These are phyloP conservation scores for Mesitornis unicolor DNA, from an alignment of 2,113 vertebrate genomes.

Conservation along the genomic window DNA sequence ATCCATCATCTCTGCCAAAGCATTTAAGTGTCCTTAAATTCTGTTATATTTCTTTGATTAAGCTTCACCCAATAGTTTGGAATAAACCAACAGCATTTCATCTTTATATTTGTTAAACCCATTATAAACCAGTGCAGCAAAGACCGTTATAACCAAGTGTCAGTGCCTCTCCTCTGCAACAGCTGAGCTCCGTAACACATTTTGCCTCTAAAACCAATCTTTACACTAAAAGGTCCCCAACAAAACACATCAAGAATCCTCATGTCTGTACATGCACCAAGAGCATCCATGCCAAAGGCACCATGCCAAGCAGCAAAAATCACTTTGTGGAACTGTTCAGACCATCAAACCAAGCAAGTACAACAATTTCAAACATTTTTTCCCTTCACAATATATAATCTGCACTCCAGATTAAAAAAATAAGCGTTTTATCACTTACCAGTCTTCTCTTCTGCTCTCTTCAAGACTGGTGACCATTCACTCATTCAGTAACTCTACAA, in stretches of 20 bases:
- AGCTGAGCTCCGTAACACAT: neutral
- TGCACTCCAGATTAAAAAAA: neutral
- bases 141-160: neutral
- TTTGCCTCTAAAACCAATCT: neutral
- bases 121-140: neutral
- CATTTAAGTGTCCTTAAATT: neutral
- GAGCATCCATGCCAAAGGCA: too few relatives aligned
- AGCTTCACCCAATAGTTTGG: neutral
- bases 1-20: neutral
- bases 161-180: neutral
- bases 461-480: neutral
- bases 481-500: conserved; percentile 19
- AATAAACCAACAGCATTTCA: neutral
- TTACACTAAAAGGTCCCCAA: neutral
- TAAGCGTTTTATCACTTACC: conserved; percentile 25
- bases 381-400: neutral
- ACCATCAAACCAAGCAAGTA: neutral
- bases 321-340: neutral
- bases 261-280: neutral
- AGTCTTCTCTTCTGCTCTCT: neutral
- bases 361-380: neutral
- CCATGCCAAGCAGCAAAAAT: neutral
- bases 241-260: neutral
- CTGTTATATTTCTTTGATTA: neutral
- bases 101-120: neutral